These are phyloP conservation scores for Aythya fuligula DNA, from an alignment of 2,797 vertebrate genomes.

Conservation along the genomic window DNA sequence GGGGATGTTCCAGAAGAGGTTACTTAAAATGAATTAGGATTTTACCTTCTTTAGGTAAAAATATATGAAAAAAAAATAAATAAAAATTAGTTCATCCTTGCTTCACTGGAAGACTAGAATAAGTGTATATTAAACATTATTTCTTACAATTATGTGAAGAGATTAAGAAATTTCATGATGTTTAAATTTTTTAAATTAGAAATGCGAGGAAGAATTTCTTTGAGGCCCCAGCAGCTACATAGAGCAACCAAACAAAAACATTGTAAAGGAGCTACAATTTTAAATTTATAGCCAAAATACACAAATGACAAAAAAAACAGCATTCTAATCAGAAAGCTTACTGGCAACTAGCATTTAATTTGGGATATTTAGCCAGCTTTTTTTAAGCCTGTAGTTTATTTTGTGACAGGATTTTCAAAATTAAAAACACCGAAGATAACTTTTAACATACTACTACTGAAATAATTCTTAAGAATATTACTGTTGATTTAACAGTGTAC, in stretches of 20 bases:
- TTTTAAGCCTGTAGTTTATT: background rate
- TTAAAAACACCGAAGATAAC: background rate
- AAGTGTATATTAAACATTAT: background rate
- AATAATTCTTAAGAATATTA: background rate
- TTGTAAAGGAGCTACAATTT: background rate
- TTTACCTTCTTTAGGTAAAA: background rate
- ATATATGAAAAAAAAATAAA: background rate
- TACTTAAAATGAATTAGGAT: background rate
- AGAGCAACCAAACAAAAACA: background rate
- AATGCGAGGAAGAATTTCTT: background rate
- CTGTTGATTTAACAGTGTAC: background rate
- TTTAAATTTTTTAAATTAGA: background rate
- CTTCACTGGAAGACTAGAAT: background rate
- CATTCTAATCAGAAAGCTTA: background rate
- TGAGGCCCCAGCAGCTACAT: background rate
- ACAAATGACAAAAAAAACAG: background rate
- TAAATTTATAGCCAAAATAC: background rate
- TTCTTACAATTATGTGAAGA: background rate
- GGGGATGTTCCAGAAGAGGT: background rate
- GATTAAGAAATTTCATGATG: fast-evolving
- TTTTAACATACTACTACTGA: background rate
- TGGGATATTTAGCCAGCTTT: background rate
- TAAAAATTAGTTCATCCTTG: too few species aligned
- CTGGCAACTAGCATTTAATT: background rate
- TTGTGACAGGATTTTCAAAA: background rate